Evolutionary conservation across 2,888 invertebrate species (phyloP), one percentile per base, ranked within the genome.

Genomic region (Drosophila dives): DNA sequence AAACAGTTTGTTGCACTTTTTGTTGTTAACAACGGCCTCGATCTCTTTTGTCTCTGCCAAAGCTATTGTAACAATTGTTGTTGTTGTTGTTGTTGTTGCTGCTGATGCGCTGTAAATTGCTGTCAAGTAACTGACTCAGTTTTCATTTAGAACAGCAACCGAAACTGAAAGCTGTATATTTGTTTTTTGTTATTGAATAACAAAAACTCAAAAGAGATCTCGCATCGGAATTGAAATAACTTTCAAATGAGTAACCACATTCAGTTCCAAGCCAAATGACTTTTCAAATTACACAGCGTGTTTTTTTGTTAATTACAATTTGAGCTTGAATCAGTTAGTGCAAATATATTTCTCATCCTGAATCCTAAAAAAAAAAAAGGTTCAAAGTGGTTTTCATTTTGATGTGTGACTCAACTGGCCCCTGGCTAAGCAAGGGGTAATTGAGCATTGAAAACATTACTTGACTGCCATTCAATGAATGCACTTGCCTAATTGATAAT

Each of bases 401-500:
- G 12, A 32, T 66, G n/a, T 36, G 20, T 33, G 65, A 45, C 45
- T 45, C 45, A 45, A 26, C 20, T 45, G 4, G 45, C 23, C 15
- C 15, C 23, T 50, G 53, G 42, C 38, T 42, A 40, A 40, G 62
- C 17, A 11, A 23, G 23, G 51, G 15, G 11, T n/a, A 11, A 23
- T 58, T 56, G 64, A 48, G 77, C 6, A 23, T 58, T 56, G 64
- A 48, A 72, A 32, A 59, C 66, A 66, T 56, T 40, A 58, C 40
- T 56, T 45, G 55, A 33, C 60, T 75, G 72, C 40, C 50, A 67
- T 76, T 78, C 55, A 58, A 79, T 36, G 54, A 23, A 42, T 75
- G 80, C 77, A 77, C 77, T 77, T 77, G 77, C 76, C 77, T 80
- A 80, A 77, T 75, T 77, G 80, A 71, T 75, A 64, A 77, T 65